These are phyloP conservation scores for Amblyornis subalaris DNA, from an alignment of 2,113 vertebrate species.

Conservation along the genomic window DNA sequence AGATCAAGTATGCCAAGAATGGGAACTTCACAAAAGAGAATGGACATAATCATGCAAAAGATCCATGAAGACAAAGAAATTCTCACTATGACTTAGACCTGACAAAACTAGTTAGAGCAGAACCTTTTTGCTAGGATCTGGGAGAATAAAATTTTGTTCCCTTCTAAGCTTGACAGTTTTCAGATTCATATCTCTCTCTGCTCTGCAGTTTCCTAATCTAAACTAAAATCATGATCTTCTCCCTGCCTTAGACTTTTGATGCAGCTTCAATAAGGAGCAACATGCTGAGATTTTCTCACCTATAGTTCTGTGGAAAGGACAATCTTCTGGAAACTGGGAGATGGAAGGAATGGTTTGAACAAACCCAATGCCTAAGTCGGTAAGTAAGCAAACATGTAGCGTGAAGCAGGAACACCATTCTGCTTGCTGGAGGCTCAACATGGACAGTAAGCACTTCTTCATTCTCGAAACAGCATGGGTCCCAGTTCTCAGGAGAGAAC, in stretches of 20 bases:
- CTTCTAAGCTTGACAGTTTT: not conserved
- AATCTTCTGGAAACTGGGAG: not conserved
- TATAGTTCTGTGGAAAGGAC: not conserved
- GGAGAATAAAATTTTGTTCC: not conserved
- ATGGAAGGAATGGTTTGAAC: not conserved
- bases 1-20: not conserved
- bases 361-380: not conserved
- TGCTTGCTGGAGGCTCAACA: not conserved
- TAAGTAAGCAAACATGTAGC: not conserved
- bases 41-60: not conserved
- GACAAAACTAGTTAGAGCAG: not conserved
- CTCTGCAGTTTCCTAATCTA: not conserved
- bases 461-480: not conserved
- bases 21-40: not conserved
- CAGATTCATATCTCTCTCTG: fast-evolving
- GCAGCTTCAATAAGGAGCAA: not conserved
- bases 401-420: not conserved
- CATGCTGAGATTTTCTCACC: not conserved
- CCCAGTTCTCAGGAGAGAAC: not conserved
- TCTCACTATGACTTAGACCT: not conserved
- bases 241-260: not conserved
- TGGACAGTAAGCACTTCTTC: not conserved
- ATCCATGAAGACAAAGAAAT: not conserved
- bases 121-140: not conserved
- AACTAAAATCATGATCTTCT: not conserved